Base-by-base conservation (phyloP, 35 echinoderm and acorn worm genomes). In the Patiria miniata region DNA sequence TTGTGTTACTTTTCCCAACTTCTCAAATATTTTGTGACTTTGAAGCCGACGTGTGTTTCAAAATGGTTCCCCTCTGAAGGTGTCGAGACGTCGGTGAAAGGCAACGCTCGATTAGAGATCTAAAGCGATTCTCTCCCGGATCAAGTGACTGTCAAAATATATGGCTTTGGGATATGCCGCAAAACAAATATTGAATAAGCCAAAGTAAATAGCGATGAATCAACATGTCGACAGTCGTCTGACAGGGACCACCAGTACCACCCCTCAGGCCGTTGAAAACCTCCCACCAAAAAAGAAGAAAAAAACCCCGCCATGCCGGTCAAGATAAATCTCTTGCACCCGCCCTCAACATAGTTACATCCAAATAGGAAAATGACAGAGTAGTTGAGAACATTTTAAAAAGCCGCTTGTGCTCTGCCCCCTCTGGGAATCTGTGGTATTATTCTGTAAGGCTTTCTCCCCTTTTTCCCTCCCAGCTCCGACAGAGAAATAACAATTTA, bases 401-500 rank as follows among this genome's bases (percentile, higher is more conserved):
- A 26, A 15, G 65, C 19, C 14, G 29, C 65, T 73, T 36, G 65
- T 30, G 29, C 29, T 10, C 42, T 32, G 29, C 2, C 23, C 65
- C n/a, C n/a, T n/a, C 29, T 73, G 7, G 60, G 65, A 34, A 34
- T 23, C 1, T 34, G 2, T 10, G 34, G 65, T 34, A 73, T 73
- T 73, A 73, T 73, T 34, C 42, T 12, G 42, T 12, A 47, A 47
- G 42, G 42, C 42, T 47, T 47, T 47, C 42, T 47, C 4, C 12
- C 42, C 12, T 47, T 12, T 47, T 47, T 47, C 65, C 29, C 14
- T 30, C 26, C 26, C 26, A 23, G 32, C 34, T 18, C 65, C 65
- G 65, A 73, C 42, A 47, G 42, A 73, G 29, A 73, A 73, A 73
- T 36, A 73, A 73, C 65, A 73, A 73, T 73, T 73, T 73, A 73